A percentile compares a stretch with the other conserved stretches of the same genome.
Conservation (phyloP, 2,113 vertebrate species). For the Strix uralensis region DNA sequence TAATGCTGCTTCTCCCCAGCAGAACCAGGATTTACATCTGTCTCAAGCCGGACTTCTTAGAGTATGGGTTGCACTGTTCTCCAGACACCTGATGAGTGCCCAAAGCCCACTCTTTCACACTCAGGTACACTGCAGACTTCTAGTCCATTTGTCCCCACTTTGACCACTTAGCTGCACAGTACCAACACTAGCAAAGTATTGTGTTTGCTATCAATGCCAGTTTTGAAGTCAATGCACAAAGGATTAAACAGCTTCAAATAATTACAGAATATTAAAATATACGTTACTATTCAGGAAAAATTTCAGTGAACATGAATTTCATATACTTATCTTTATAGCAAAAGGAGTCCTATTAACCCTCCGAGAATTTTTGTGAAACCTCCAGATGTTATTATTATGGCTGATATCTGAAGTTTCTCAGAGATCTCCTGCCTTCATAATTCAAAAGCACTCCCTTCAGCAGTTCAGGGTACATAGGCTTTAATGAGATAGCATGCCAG, state of each 20-base stretch:
- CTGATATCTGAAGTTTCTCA: background rate
- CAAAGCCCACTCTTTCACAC: background rate
- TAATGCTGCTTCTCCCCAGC: background rate
- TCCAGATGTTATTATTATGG: background rate
- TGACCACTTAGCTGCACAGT: background rate
- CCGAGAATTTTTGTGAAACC: background rate
- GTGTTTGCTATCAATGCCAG: background rate
- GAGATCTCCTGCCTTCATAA: background rate
- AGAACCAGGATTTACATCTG: background rate
- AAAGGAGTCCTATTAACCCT: conserved; percentile 7
- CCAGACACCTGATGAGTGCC: background rate
- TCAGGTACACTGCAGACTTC: background rate
- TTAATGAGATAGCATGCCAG: background rate
- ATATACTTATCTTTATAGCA: background rate
- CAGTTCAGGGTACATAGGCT: background rate
- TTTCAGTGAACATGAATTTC: background rate
- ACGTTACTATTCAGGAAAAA: background rate
- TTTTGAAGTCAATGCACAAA: background rate
- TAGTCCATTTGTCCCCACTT: background rate
- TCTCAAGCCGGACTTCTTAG: background rate
- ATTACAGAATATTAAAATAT: background rate
- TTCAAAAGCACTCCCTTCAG: background rate
- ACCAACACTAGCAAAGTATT: background rate
- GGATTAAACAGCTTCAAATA: background rate
- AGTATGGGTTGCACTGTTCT: background rate